Percentiles rank a stretch among this genome's conserved stretches.
phyloP scores from a whole-genome alignment of 2,888 invertebrate species.

The Penaeus monodon region DNA sequence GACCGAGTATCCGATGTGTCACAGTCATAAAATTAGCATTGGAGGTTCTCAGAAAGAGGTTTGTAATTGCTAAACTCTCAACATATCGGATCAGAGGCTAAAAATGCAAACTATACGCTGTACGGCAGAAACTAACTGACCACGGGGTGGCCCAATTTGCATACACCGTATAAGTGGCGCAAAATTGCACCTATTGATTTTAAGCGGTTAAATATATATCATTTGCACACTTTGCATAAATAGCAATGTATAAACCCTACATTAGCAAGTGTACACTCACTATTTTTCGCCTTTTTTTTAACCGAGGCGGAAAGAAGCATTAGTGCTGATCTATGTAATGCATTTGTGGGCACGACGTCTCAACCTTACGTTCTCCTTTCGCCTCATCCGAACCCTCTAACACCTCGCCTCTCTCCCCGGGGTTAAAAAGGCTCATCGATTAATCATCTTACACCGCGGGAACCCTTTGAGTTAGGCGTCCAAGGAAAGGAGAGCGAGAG shows the following conservation, averaged over 20 bases:
- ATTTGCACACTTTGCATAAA: conserved; percentile 21
- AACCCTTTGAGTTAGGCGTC: not conserved
- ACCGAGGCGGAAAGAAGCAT: not conserved
- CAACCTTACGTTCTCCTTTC: not conserved
- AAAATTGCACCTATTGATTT: conserved; percentile 23
- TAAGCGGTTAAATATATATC: conserved; percentile 20
- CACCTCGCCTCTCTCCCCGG: conserved; percentile 6
- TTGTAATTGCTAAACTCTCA: conserved; percentile 9
- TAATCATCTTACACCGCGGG: not conserved
- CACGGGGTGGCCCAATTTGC: conserved; percentile 7
- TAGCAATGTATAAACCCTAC: conserved; percentile 8
- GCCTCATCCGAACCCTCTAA: not conserved
- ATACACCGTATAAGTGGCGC: conserved; percentile 15
- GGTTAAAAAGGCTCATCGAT: not conserved
- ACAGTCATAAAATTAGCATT: too few species aligned
- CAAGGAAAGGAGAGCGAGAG: too few species aligned
- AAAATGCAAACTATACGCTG: conserved; percentile 3
- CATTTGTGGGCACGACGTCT: not conserved
- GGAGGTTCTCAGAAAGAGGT: not conserved
- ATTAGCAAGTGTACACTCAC: not conserved
- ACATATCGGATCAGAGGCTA: conserved; percentile 3
- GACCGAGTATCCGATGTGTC: too few species aligned
- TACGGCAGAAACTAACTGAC: not conserved
- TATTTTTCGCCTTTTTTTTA: not conserved
- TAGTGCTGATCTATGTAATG: conserved; percentile 12